These are phyloP conservation scores for Volucella zonaria DNA, from an alignment of 2,888 invertebrate genomes.

Conservation along the genomic window DNA sequence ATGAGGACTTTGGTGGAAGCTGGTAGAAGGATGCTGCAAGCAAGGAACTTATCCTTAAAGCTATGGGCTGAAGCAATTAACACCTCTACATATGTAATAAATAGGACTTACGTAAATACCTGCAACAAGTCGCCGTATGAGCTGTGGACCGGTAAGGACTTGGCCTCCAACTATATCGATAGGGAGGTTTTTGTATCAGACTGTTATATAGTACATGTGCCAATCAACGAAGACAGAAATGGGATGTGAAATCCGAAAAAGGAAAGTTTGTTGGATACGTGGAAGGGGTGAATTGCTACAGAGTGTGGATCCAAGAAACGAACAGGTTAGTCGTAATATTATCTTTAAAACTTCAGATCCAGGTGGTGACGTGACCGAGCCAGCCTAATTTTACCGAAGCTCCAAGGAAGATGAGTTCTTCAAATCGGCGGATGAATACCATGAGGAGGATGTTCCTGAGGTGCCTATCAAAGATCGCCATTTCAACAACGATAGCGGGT, in stretches of 20 bases:
- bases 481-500: background rate
- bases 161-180: background rate
- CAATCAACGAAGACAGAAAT: background rate
- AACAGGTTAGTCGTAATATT: no score
- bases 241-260: no score
- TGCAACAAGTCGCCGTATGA: conserved; percentile 9
- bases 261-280: no score
- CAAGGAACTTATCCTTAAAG: background rate
- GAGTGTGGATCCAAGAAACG: no score
- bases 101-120: conserved; percentile 8
- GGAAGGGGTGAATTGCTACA: no score
- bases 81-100: conserved; percentile 17
- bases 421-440: conserved; percentile 4
- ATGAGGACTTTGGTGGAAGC: background rate
- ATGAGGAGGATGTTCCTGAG: background rate
- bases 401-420: background rate
- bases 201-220: conserved; percentile 10
- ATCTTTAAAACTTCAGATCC: no score
- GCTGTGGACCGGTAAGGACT: conserved; percentile 6
- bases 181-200: background rate
- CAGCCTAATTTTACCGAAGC: background rate
- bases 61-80: background rate
- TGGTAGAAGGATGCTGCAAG: background rate
- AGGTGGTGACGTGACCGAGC: background rate
- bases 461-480: background rate